Evolutionary conservation across 2,888 invertebrate genomes (phyloP).

Genomic region (Andrena bicolor): DNA sequence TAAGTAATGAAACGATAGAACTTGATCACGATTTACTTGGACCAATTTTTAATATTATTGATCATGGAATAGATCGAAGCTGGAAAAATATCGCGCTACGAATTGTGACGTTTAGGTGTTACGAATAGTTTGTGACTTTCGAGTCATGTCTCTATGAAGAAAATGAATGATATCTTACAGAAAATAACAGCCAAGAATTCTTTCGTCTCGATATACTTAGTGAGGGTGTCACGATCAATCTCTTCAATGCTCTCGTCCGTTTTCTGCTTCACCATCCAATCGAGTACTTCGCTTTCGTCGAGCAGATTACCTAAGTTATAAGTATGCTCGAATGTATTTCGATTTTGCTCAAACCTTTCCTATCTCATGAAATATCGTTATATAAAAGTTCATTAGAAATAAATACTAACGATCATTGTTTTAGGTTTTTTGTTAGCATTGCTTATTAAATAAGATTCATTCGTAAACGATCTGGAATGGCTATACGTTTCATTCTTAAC

Average conservation of each 20-base stretch:
- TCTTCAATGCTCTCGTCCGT: constrained; percentile 96
- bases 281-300: constrained; percentile 93
- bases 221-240: constrained; percentile 93
- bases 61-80: neutral
- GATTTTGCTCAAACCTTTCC: neutral
- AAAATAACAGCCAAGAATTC: constrained; percentile 97
- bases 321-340: constrained; percentile 31
- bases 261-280: constrained; percentile 96
- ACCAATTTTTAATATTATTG: no score
- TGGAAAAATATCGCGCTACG: neutral
- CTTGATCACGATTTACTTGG: neutral
- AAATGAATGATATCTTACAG: constrained; percentile 88
- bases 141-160: neutral
- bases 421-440: neutral
- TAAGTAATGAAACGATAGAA: neutral
- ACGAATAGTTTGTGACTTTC: neutral
- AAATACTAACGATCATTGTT: neutral
- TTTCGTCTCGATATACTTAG: constrained; percentile 94
- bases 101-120: neutral
- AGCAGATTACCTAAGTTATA: constrained; percentile 88
- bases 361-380: neutral
- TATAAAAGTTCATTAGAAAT: neutral
- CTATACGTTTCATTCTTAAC: constrained; percentile 47
- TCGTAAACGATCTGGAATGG: constrained; percentile 70
- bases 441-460: neutral